Evolutionary conservation across 1,140 invertebrate species (phyloP).

Genomic region (Listronotus bonariensis): DNA sequence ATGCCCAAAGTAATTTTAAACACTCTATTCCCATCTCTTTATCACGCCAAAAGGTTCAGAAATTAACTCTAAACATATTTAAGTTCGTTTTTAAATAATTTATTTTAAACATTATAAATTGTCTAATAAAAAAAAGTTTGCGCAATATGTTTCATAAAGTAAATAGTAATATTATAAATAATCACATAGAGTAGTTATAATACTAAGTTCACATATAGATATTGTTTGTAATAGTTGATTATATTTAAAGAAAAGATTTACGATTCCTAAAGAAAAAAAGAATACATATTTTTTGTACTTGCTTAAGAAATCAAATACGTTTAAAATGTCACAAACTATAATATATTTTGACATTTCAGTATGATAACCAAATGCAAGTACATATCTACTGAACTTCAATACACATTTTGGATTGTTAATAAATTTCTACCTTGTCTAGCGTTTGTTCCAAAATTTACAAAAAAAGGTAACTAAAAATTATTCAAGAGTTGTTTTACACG

Average conservation of each 20-base stretch:
- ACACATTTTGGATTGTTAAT: too few relatives aligned
- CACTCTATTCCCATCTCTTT: slow-evolving; percentile 18
- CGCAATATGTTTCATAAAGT: slow-evolving; percentile 2
- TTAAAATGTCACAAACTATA: too few relatives aligned
- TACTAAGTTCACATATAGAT: slow-evolving; percentile 25
- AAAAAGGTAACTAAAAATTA: too few relatives aligned
- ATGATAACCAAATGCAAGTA: too few relatives aligned
- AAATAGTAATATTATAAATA: slow-evolving; percentile 29
- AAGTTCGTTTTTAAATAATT: slow-evolving; percentile 28
- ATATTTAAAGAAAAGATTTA: neutral
- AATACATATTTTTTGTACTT: slow-evolving; percentile 3
- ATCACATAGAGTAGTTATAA: slow-evolving; percentile 33
- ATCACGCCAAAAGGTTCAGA: neutral
- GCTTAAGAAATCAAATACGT: neutral
- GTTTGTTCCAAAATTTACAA: too few relatives aligned
- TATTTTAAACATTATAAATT: slow-evolving; percentile 31
- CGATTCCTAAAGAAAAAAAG: neutral
- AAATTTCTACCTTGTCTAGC: too few relatives aligned
- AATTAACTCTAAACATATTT: slow-evolving; percentile 2
- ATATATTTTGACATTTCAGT: too few relatives aligned
- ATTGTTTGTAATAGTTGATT: slow-evolving; percentile 6
- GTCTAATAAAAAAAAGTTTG: slow-evolving; percentile 22
- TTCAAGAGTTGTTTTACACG: too few relatives aligned
- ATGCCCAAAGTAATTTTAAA: neutral
- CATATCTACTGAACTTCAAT: too few relatives aligned